Base-by-base conservation (phyloP, 2,797 vertebrate genomes). In the Syndactyla subalaris region DNA sequence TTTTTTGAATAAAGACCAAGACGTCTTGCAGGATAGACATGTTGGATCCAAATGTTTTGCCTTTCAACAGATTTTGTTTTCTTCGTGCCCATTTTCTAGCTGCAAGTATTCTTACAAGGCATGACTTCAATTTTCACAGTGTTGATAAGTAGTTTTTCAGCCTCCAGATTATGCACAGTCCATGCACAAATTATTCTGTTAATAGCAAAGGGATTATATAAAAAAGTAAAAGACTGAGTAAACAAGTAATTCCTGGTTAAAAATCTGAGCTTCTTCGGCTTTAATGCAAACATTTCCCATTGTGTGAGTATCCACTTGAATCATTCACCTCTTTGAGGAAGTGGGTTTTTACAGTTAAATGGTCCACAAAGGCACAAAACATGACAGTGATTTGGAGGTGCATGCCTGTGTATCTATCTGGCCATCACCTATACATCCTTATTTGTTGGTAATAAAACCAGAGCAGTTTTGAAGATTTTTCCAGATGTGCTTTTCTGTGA, bases 181-280 rank as follows among this genome's bases (percentile, higher is more conserved):
- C 41, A 23, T 67, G 92, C 80, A 89, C 52, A 88, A 92, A 85
- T 71, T 88, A 67, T 74, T 81, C 54, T 34, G 12, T 19, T 63
- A 92, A 87, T 29, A 82, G 66, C 30, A 91, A 90, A 79, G 24
- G 30, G 67, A 85, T 92, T 92, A 73, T 66, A 70, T 12, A 23
- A 78, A 76, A 62, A 58, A 12, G 11, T 45, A 67, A 81, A 81
- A 81, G 27, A 70, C 46, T 51, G 30, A 59, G 38, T 73, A 82
- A 95, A 75, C 58, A 92, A 90, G 63, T 46, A 78, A 17, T 32
- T 89, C 32, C 59, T 71, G 48, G 48, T 71, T 73, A 70, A 87
- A 94, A 94, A 92, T 14, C 43, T 36, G 59, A 88, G 51, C 12
- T 3, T 84, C 52, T 48, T 55, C 49, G 19, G 39, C 55, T 88